A percentile compares a stretch with the other conserved stretches of the same genome.
Conservation (phyloP, 1,140 invertebrate species). For the Paracyclopina nana region DNA sequence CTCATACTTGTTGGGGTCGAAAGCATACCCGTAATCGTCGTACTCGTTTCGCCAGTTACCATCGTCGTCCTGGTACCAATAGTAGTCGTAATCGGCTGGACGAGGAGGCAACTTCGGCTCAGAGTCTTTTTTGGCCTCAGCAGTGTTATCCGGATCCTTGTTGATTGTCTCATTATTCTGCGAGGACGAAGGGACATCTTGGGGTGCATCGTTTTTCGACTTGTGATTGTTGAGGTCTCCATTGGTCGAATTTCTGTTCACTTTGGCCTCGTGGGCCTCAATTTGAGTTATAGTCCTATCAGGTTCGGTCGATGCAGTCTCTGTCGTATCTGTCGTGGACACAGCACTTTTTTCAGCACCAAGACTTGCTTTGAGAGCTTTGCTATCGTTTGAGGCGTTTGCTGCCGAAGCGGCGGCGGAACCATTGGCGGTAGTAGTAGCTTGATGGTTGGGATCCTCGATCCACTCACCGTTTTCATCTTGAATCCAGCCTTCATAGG, state of each 20-base stretch:
- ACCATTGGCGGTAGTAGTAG: background rate
- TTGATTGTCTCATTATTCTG: background rate
- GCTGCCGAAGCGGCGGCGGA: no score
- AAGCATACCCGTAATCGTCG: slow-evolving; percentile 7
- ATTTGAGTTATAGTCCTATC: no score
- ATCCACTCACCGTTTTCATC: slow-evolving; percentile 21
- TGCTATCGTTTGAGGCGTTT: no score
- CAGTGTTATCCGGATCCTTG: background rate
- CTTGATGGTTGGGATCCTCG: background rate
- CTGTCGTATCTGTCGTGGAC: no score
- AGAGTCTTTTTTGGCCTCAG: background rate
- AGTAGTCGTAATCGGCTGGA: slow-evolving; percentile 15
- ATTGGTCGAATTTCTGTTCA: no score
- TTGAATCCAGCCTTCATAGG: slow-evolving; percentile 15
- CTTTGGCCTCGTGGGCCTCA: no score
- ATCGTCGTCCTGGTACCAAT: slow-evolving; percentile 16
- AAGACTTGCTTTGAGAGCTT: no score
- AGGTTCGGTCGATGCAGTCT: no score
- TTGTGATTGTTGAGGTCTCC: no score
- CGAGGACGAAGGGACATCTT: background rate
- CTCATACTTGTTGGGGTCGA: slow-evolving; percentile 8
- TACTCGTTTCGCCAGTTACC: slow-evolving; percentile 16
- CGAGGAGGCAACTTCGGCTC: slow-evolving; percentile 3
- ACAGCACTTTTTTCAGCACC: no score
- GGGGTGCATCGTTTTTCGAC: background rate